A percentile compares a stretch with the other conserved stretches of the same genome.
phyloP scores from a whole-genome alignment of 2,113 vertebrate species.

The Odobenus rosmarus region DNA sequence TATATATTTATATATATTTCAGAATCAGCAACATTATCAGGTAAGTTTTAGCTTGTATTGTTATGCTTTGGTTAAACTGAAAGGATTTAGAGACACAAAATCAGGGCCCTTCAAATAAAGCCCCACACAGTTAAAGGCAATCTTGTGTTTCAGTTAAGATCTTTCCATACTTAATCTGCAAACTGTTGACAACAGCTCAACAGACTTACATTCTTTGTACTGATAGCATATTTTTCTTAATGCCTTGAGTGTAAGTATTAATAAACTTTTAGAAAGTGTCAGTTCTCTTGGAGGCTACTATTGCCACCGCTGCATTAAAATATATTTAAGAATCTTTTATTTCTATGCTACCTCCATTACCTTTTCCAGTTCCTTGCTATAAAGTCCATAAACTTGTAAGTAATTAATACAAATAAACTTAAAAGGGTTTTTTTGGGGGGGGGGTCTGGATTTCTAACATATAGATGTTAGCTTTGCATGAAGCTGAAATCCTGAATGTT shows the following conservation, averaged over 20 bases:
- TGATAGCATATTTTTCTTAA: background rate
- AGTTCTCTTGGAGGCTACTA: background rate
- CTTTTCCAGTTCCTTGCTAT: background rate
- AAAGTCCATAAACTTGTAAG: background rate
- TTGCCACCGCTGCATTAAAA: background rate
- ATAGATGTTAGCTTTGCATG: background rate
- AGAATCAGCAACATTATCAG: background rate
- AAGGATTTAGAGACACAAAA: background rate
- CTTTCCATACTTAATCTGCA: background rate
- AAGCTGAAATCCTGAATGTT: background rate
- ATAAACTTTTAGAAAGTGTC: background rate
- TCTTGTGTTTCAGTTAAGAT: background rate
- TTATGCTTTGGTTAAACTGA: background rate
- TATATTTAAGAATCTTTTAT: background rate
- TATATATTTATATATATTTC: background rate
- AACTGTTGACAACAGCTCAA: background rate
- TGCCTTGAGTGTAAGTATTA: background rate
- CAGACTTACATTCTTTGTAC: background rate
- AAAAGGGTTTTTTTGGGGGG: slow-evolving; percentile 24
- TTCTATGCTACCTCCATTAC: background rate
- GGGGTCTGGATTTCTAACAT: slow-evolving; percentile 53
- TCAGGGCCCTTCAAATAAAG: background rate
- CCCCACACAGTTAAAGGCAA: background rate
- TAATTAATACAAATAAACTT: slow-evolving; percentile 27
- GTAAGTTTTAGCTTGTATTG: background rate